Percentiles rank a stretch among this genome's conserved stretches.
phyloP scores from a whole-genome alignment of 2,797 vertebrate species.

The Chelon labrosus region DNA sequence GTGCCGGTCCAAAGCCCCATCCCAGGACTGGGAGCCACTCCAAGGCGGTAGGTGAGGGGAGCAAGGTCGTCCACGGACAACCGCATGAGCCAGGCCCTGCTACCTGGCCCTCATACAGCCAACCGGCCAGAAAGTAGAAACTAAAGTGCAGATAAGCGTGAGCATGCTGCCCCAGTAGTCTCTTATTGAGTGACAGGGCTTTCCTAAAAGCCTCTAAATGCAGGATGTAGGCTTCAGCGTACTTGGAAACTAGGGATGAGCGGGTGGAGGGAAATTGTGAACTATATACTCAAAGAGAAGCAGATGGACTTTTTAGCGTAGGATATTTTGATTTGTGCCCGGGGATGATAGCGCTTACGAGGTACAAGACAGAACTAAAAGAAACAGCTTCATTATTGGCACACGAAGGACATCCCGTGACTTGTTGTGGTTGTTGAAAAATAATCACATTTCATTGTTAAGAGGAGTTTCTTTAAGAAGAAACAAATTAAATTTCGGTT shows the following conservation, averaged over 20 bases:
- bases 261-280: conserved; percentile 66
- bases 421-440: background rate
- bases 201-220: conserved; percentile 86
- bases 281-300: conserved; percentile 56
- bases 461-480: background rate
- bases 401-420: conserved; percentile 13
- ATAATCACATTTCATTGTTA: background rate
- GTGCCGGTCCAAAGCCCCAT: conserved; percentile 87
- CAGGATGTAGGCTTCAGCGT: conserved; percentile 82
- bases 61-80: conserved; percentile 90
- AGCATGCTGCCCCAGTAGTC: conserved; percentile 76
- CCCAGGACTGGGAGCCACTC: conserved; percentile 88
- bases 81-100: conserved; percentile 78
- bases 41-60: conserved; percentile 88
- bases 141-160: conserved; percentile 77
- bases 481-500: background rate
- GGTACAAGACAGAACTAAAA: conserved; percentile 40
- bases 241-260: conserved; percentile 60
- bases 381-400: conserved; percentile 50
- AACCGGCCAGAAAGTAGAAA: conserved; percentile 76
- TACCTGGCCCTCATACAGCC: conserved; percentile 78
- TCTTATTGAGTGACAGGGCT: conserved; percentile 81
- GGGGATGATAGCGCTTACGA: conserved; percentile 50
- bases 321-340: conserved; percentile 58
- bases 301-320: conserved; percentile 73